phyloP scores from a whole-genome alignment of 2,888 invertebrate species.

The Drosophila quinaria region DNA sequence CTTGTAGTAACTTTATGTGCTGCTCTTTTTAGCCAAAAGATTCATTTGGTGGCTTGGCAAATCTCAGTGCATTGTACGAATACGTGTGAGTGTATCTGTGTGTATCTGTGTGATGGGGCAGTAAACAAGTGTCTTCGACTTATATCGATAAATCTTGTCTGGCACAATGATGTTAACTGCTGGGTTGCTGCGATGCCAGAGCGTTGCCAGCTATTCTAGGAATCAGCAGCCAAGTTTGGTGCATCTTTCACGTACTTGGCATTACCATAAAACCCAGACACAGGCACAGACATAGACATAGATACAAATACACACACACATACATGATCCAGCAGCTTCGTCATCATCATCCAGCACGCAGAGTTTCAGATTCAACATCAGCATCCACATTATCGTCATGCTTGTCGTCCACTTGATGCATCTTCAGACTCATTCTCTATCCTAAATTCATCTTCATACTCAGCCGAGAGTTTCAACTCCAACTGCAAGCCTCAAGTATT shows the following conservation, averaged over 20 bases:
- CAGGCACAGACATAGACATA: neutral
- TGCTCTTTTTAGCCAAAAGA: constrained; percentile 24
- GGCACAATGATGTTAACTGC: constrained; percentile 40
- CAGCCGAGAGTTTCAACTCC: constrained; percentile 40
- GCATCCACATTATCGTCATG: constrained; percentile 64
- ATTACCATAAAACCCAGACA: constrained; percentile 70
- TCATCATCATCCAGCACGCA: constrained; percentile 49
- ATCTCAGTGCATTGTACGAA: constrained; percentile 14
- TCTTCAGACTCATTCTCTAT: constrained; percentile 31
- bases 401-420: constrained; percentile 74
- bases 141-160: constrained; percentile 71
- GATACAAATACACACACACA: constrained; percentile 6
- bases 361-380: constrained; percentile 18
- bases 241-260: constrained; percentile 73
- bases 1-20: constrained; percentile 35
- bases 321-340: constrained; percentile 13
- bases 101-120: constrained; percentile 12
- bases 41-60: constrained; percentile 42
- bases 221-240: constrained; percentile 56
- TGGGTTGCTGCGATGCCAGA: constrained; percentile 25
- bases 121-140: constrained; percentile 61
- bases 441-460: neutral
- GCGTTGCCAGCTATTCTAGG: constrained; percentile 52
- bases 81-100: neutral
- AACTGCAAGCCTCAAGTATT: constrained; percentile 22